Percentiles rank a stretch among this genome's conserved stretches.
Conservation (phyloP, 2,113 vertebrate species). For the Coreoperca whiteheadi region DNA sequence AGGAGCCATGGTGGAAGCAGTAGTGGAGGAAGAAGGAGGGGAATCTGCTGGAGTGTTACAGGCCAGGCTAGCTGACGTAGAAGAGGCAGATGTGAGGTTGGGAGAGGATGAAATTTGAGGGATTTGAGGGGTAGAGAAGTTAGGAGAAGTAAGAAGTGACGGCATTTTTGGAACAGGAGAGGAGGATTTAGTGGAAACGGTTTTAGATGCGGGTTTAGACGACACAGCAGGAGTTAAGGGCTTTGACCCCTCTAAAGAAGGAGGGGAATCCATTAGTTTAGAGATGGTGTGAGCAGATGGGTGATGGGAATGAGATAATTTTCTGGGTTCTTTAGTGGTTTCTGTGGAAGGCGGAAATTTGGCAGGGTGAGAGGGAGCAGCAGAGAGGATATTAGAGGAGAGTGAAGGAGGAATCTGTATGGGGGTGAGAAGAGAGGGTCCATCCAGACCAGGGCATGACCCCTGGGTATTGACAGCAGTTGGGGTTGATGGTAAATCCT, state of each 20-base stretch:
- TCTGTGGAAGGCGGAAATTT: conserved; percentile 23
- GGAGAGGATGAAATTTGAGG: conserved; percentile 21
- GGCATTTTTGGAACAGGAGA: background rate
- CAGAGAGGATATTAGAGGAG: conserved; percentile 19
- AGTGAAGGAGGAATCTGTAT: conserved; percentile 29
- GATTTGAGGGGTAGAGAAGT: background rate
- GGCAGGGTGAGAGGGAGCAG: background rate
- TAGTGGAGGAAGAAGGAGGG: background rate
- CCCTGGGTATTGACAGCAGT: conserved; percentile 32
- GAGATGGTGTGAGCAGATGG: background rate
- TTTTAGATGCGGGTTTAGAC: background rate
- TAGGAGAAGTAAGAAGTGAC: conserved; percentile 33
- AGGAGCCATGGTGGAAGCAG: background rate
- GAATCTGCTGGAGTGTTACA: background rate
- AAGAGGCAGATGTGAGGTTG: conserved; percentile 9
- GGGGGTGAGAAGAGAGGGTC: conserved; percentile 26
- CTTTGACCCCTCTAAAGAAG: conserved; percentile 13
- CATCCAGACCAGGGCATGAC: conserved; percentile 42
- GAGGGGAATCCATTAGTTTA: conserved; percentile 9
- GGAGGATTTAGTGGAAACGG: background rate
- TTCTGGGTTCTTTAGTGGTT: background rate
- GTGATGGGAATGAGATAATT: background rate
- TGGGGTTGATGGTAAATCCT: conserved; percentile 38
- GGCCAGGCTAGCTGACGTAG: background rate
- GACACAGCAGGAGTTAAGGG: background rate